phyloP scores from a whole-genome alignment of 2,113 vertebrate genomes.

The Cygnus atratus region DNA sequence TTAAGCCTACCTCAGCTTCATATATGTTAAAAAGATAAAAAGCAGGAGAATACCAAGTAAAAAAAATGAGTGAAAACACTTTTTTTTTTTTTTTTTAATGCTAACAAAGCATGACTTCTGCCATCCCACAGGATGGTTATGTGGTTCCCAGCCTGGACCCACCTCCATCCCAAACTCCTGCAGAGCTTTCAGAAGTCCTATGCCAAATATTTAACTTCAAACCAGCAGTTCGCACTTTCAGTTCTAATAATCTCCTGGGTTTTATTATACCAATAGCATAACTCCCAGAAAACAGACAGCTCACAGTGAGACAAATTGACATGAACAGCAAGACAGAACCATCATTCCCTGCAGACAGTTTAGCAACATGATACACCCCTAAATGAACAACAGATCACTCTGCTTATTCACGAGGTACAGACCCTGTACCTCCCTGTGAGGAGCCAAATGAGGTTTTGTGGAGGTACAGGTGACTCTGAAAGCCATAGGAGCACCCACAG shows the following conservation, averaged over 20 bases:
- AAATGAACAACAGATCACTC: not conserved
- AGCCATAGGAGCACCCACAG: accelerated
- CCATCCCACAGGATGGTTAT: accelerated
- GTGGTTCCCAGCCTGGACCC: not conserved
- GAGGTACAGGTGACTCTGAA: not conserved
- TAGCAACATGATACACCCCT: not conserved
- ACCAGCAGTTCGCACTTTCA: not conserved
- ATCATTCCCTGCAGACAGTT: not conserved
- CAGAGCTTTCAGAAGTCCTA: not conserved
- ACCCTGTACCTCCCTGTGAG: not conserved
- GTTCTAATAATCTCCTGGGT: not conserved
- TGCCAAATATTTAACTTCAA: not conserved
- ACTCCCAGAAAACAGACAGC: not conserved
- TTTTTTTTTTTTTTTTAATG: not conserved
- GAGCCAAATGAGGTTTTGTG: not conserved
- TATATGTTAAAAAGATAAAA: not conserved
- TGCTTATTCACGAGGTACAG: not conserved
- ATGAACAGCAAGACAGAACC: not conserved
- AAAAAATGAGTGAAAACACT: not conserved
- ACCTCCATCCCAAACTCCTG: not conserved
- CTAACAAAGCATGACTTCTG: not conserved
- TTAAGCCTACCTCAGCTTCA: not conserved
- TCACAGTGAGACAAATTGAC: not conserved
- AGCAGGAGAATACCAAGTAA: not conserved
- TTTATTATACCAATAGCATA: not conserved